Evolutionary conservation across 2,113 vertebrate species (phyloP).

Genomic region (Callospermophilus lateralis): DNA sequence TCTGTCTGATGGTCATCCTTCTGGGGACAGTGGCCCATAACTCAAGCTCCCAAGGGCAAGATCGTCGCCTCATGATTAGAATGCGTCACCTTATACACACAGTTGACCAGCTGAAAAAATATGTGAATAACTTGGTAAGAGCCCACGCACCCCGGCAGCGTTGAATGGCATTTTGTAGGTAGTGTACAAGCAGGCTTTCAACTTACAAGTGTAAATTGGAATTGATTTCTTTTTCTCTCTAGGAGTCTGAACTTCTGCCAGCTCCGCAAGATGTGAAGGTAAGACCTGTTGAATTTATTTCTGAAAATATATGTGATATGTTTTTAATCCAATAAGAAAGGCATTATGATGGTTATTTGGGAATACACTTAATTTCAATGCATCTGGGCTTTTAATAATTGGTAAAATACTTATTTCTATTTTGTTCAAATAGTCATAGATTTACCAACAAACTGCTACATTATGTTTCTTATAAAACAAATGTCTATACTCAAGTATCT

Average conservation of each 20-base stretch:
- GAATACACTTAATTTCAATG: constrained; percentile 25
- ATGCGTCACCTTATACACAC: constrained; percentile 77
- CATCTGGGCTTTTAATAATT: constrained; percentile 44
- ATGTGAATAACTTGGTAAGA: constrained; percentile 85
- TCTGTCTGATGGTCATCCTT: constrained; percentile 83
- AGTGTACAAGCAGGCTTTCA: constrained; percentile 31
- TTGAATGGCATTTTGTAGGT: constrained; percentile 32
- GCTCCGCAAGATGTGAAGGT: constrained; percentile 87
- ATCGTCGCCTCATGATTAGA: constrained; percentile 69
- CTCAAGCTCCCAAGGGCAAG: constrained; percentile 48
- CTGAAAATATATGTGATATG: constrained; percentile 40
- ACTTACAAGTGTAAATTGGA: constrained; percentile 76
- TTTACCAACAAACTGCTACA: constrained; percentile 28
- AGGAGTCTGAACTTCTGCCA: constrained; percentile 85
- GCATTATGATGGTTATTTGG: constrained; percentile 28
- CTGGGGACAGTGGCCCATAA: constrained; percentile 67
- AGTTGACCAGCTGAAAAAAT: constrained; percentile 69
- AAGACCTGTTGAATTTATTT: constrained; percentile 81
- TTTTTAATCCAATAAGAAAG: constrained; percentile 53
- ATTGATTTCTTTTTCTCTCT: constrained; percentile 80
- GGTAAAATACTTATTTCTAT: constrained; percentile 63
- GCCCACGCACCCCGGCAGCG: constrained; percentile 27
- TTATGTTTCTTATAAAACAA: constrained; percentile 36
- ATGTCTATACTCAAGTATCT: neutral
- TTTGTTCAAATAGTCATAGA: constrained; percentile 53